Base-by-base conservation (phyloP, 2,888 invertebrate species). In the Heliconius sara region DNA sequence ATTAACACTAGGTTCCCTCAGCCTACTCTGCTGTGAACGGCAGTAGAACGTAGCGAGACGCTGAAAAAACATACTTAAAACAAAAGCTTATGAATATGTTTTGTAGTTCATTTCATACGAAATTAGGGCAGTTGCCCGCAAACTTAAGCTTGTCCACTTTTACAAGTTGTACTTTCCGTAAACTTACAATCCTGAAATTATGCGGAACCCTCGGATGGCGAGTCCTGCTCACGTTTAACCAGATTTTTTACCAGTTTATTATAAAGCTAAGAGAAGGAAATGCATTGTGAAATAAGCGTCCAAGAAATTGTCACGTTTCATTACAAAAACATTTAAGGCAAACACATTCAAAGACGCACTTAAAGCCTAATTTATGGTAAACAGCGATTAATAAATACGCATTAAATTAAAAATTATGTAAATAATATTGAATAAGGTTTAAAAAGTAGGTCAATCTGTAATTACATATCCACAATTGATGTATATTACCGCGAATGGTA, bases 361-460 rank as follows among this genome's bases (percentile, higher is more conserved):
- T 73, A 73, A 73, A 73, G 60, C 16, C 34, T 34, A n/a, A 52
- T 72, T 72, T 12, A 73, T 22, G 12, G 10, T 12, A 52, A 60
- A 57, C n/a, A 60, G n/a, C 60, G 30, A 30, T 57, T 34, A 52
- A 73, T 73, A 34, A 73, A 57, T 73, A 34, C 10, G 60, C 2
- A 22, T 73, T 30, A 30, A 39, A 73, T 9, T 70, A 47, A 25
- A 43, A 47, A 43, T 70, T 70, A 70, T 43, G 70, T 70, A 70
- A 13, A 47, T 70, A 70, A 47, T 70, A 70, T 70, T 43, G 25
- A 43, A 25, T 70, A 13, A 70, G 43, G 16, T 39, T 66, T 39
- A n/a, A 68, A 74, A 74, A 68, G 66, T 57, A 79, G 79, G 79
- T 70, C 70, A 75, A 79, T 67, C 63, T 79, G 60, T 60, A 67